Evolutionary conservation across 2,113 vertebrate genomes (phyloP), one percentile per base, ranked within the genome.

Genomic region (Rhineura floridana): DNA sequence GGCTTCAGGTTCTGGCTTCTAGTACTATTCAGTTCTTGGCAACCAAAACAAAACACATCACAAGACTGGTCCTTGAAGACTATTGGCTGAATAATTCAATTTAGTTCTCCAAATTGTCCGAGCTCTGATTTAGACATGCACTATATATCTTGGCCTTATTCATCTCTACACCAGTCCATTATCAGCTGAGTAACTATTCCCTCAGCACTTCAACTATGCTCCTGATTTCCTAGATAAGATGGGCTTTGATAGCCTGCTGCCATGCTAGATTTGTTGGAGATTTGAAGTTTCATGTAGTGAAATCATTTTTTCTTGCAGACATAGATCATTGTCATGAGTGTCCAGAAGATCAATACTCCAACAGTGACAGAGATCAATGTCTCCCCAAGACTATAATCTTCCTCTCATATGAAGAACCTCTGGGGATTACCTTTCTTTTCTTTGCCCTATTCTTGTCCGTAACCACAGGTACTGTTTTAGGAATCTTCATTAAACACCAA

Each of bases 321-420:
- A 7, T 42, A 78, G 72, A 48, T 10, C 30, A 67, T 39, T 86
- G 84, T 28, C 42, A 39, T 4, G 73, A 36, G 19, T 86, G 84
- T 25, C 30, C 75, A 48, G 76, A 86, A 86, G 21, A 63, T 50
- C 75, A 86, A 17, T 86, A 78, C n/a, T 23, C 84, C 78, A 86
- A 67, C 44, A 15, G 67, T 6, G 44, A 17, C 44, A 46, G 44
- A 50, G 85, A 86, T 52, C 44, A 67, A 28, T 86, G 85, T 39
- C 25, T 86, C 59, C 44, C 44, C 12, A 86, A 78, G 42, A 50
- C 12, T 36, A 78, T 48, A 46, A 75, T 52, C 33, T 86, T 65
- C 25, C 59, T 86, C 23, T 48, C 85, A 7, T 79, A 50, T 15
- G 42, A 13, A 67, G 85, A 86, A 50, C 59, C 44, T 3, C 59